Evolutionary conservation across 30 jellyfish, hydroid and myxozoan species (phyloP), one percentile per base, ranked within the genome.

Genomic region (Rhopilema esculentum): DNA sequence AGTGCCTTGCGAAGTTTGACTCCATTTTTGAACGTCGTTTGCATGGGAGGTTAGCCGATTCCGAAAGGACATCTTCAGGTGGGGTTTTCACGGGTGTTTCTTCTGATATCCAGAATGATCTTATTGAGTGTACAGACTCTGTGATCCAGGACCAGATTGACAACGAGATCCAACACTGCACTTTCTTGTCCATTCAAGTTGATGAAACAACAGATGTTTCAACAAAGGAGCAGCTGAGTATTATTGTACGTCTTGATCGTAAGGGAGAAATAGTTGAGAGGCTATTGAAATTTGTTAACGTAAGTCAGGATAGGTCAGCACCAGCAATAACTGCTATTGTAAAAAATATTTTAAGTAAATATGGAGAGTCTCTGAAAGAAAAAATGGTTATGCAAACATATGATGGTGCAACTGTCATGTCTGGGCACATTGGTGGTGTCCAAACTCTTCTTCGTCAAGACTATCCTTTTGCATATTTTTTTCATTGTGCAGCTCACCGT

Each of bases 401-500:
- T 67, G 91, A 81, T 81, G 91, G 83, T 7, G 84, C 84, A 4
- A 4, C 72, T 4, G 86, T 81, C 1, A 65, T 68, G 84, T 17
- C 91, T 81, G 91, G 84, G 16, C 83, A 81, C 65, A 31, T 81
- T 15, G 20, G 48, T 81, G 91, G 91, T 23, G 84, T 64, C 1
- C 91, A 81, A 27, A 18, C 87, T 1, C 64, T 31, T 19, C 16
- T 81, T 33, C 91, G 89, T 20, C 25, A 85, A 33, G 82, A 85
- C 20, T 85, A 20, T 48, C 87, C 88, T 17, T 48, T 20, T 17
- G 80, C 80, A 23, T 61, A 49, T 26, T 75, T 75, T 66, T 74
- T 75, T 31, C 89, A 82, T 69, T 82, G 91, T 86, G 95, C 95
- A 51, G 95, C 89, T n/a, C 91, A 86, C 51, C 57, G 77, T 15